A percentile compares a stretch with the other conserved stretches of the same genome.
Conservation (phyloP, 2,797 vertebrate genomes). For the Chelon labrosus region DNA sequence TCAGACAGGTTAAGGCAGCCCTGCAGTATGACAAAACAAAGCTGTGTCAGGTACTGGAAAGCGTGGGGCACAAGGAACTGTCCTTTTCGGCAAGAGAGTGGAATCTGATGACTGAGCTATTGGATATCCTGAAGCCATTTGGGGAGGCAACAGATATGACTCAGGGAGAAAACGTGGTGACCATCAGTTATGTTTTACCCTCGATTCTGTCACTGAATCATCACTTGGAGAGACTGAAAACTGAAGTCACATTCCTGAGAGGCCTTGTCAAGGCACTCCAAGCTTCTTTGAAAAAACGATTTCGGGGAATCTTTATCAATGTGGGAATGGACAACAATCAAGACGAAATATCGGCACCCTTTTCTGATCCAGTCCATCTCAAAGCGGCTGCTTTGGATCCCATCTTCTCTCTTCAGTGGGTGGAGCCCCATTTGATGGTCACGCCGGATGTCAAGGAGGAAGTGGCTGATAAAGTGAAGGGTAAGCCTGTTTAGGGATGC, state of each 20-base stretch:
- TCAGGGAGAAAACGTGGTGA: slow-evolving; percentile 29
- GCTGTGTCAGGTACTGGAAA: slow-evolving; percentile 41
- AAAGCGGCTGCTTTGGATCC: slow-evolving; percentile 63
- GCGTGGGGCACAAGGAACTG: slow-evolving; percentile 34
- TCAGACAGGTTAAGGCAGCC: slow-evolving; percentile 52
- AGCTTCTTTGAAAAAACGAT: slow-evolving; percentile 5
- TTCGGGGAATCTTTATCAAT: slow-evolving; percentile 8
- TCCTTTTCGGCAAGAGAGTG: slow-evolving; percentile 44
- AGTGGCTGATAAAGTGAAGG: too few relatives aligned
- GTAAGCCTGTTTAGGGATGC: too few relatives aligned
- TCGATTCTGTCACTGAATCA: too few relatives aligned
- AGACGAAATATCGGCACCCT: slow-evolving; percentile 21
- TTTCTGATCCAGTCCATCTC: slow-evolving; percentile 56
- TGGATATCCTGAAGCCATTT: slow-evolving; percentile 49
- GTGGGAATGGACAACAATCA: neutral
- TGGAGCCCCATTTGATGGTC: slow-evolving; percentile 1
- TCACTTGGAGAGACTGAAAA: neutral
- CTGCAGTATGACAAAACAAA: slow-evolving; percentile 40
- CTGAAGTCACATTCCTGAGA: too few relatives aligned
- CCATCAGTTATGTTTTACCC: too few relatives aligned
- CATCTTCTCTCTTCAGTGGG: slow-evolving; percentile 44
- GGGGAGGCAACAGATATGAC: slow-evolving; percentile 58
- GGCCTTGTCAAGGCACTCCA: too few relatives aligned
- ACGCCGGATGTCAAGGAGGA: too few relatives aligned
- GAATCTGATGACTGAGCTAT: slow-evolving; percentile 54